These are phyloP conservation scores for Drosophila eohydei DNA, from an alignment of 2,888 invertebrate genomes.

Conservation along the genomic window DNA sequence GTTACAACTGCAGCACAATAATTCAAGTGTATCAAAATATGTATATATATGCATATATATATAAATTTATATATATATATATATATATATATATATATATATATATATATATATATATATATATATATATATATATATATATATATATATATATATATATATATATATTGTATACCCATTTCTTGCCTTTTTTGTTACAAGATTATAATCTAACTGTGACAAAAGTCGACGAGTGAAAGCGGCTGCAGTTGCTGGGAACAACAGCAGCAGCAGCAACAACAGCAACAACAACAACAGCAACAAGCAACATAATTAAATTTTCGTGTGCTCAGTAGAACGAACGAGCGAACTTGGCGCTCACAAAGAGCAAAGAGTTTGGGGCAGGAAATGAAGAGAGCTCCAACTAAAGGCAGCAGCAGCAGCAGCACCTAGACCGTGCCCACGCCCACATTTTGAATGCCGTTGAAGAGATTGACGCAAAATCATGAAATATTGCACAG, in stretches of 20 bases:
- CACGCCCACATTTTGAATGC: slow-evolving; percentile 25
- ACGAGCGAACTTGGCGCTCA: slow-evolving; percentile 56
- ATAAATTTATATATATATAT: not conserved
- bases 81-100: not conserved
- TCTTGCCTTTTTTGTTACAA: slow-evolving; percentile 13
- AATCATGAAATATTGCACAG: slow-evolving; percentile 77
- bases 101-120: not conserved
- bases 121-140: not conserved
- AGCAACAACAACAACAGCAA: slow-evolving; percentile 38
- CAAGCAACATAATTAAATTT: slow-evolving; percentile 68
- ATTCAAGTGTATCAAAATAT: slow-evolving; percentile 26
- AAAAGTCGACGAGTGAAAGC: slow-evolving; percentile 58
- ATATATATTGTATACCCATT: not conserved
- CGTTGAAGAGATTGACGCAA: slow-evolving; percentile 66
- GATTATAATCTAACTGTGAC: slow-evolving; percentile 58
- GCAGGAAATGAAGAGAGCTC: not conserved
- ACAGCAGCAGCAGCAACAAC: slow-evolving; percentile 13
- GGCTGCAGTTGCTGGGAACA: slow-evolving; percentile 29
- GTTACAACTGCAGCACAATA: not conserved
- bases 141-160: not conserved
- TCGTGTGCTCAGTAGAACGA: slow-evolving; percentile 68
- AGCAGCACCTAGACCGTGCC: not conserved
- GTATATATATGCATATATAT: no score
- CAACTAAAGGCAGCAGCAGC: slow-evolving; percentile 1
- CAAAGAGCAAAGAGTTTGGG: slow-evolving; percentile 28